Percentiles rank a stretch among this genome's conserved stretches.
These are phyloP conservation scores for Aphodius granarius DNA, from an alignment of 2,888 invertebrate genomes.

Conservation along the genomic window DNA sequence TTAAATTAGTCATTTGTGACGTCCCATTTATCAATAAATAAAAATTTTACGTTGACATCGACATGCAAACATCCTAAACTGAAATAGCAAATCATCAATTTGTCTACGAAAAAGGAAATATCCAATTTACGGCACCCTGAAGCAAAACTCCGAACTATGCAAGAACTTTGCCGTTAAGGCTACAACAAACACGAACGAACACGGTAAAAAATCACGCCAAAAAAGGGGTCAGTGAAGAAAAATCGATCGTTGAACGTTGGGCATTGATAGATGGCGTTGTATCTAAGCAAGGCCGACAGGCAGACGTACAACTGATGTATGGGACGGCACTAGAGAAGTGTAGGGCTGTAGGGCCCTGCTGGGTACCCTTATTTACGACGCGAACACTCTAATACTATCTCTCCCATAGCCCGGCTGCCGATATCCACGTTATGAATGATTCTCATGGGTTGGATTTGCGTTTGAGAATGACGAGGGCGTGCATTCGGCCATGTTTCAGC, in stretches of 20 bases:
- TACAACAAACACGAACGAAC: not conserved
- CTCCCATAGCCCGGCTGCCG: conserved; percentile 14
- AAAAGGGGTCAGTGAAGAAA: too few relatives aligned
- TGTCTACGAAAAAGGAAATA: not conserved
- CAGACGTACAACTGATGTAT: conserved; percentile 48
- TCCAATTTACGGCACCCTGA: not conserved
- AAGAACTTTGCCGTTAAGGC: not conserved
- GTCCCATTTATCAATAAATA: too few relatives aligned
- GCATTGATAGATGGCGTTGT: conserved; percentile 29
- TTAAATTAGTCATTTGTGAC: too few relatives aligned
- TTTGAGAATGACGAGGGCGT: not conserved
- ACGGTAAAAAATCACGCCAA: not conserved
- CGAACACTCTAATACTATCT: conserved; percentile 43
- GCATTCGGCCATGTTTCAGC: conserved; percentile 18
- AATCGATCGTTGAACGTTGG: conserved; percentile 21
- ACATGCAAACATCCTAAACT: not conserved
- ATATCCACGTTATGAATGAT: conserved; percentile 49
- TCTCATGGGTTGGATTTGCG: conserved; percentile 37
- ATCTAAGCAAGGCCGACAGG: conserved; percentile 34
- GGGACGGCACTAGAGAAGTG: conserved; percentile 38
- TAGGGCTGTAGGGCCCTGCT: conserved; percentile 2
- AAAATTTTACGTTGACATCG: too few relatives aligned
- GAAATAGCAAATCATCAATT: not conserved
- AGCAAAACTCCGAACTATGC: not conserved
- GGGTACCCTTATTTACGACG: conserved; percentile 45